A percentile compares a stretch with the other conserved stretches of the same genome.
Conservation (phyloP, 1,140 invertebrate genomes). For the Hestina assimilis region DNA sequence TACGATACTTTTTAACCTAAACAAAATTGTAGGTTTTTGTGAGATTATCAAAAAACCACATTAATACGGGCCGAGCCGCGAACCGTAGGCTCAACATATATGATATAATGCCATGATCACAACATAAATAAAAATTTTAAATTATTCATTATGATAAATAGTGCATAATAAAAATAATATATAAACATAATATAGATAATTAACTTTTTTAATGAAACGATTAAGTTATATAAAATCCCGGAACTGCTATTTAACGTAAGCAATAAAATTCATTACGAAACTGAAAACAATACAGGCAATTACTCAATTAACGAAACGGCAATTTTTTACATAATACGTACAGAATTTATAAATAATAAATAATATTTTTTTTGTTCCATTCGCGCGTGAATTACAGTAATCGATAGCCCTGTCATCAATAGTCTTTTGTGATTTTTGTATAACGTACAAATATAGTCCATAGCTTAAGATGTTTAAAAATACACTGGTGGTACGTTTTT, state of each 20-base stretch:
- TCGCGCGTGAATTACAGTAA: not conserved
- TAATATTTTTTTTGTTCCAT: too few species aligned
- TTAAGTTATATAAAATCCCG: constrained; percentile 40
- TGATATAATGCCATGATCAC: not conserved
- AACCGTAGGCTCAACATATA: too few species aligned
- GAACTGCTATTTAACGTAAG: constrained; percentile 29
- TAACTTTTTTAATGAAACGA: constrained; percentile 28
- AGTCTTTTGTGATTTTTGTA: not conserved
- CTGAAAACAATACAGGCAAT: constrained; percentile 36
- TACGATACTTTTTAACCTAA: too few species aligned
- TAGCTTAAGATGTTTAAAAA: too few species aligned
- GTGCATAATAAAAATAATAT: constrained; percentile 8
- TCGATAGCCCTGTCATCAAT: too few species aligned
- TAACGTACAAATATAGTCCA: too few species aligned
- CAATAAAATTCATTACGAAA: constrained; percentile 33
- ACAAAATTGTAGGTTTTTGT: too few species aligned
- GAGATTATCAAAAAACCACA: too few species aligned
- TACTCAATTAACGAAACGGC: constrained; percentile 31
- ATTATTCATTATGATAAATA: constrained; percentile 5
- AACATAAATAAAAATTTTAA: not conserved
- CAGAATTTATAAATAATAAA: not conserved
- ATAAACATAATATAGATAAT: constrained; percentile 2
- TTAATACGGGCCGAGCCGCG: too few species aligned
- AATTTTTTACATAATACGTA: constrained; percentile 21
- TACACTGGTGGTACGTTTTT: too few species aligned